Evolutionary conservation across 2,113 vertebrate genomes (phyloP), one percentile per base, ranked within the genome.

Genomic region (Hippocampus comes): DNA sequence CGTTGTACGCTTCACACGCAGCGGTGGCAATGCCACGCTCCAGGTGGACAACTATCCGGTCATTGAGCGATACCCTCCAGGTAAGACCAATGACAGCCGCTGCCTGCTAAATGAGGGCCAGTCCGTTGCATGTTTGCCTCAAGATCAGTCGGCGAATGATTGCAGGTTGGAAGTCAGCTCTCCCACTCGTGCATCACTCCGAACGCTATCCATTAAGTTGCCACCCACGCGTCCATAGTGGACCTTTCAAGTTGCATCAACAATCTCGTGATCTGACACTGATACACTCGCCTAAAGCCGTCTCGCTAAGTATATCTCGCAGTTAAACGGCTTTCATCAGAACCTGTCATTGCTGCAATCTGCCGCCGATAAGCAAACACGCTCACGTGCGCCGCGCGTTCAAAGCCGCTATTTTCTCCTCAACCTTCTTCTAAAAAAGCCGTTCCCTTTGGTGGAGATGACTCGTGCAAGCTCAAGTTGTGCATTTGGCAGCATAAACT

Each of bases 11-110:
- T 98, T 98, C 91, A 97, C 96, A 8, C 94, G 96, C 86, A 98
- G 96, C 11, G 96, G 96, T 18, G 96, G 96, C 85, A 98, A 97
- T 56, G 96, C 96, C 91, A 97, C 96, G 10, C 93, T 98, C 80
- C 96, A 98, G 92, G 94, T 98, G 93, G 95, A 97, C 94, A 97
- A 94, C 92, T 95, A 96, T 93, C 95, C 96, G 0, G 92, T 97
- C 90, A 97, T 97, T 66, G 96, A 98, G 84, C 93, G 96, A 59
- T 97, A 95, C 82, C 96, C 96, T 2, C 94, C 95, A 96, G 96
- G 96, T 96, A 92, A 91, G 89, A 73, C 72, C 60, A 38, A 70
- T 5, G 63, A 61, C 51, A 74, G 56, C 43, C 34, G 78, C 12
- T 8, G 3, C 34, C 65, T 30, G 49, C 25, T 57, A 48, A 25